phyloP scores from a whole-genome alignment of 2,797 vertebrate species.

The Gymnopithys bicolor region DNA sequence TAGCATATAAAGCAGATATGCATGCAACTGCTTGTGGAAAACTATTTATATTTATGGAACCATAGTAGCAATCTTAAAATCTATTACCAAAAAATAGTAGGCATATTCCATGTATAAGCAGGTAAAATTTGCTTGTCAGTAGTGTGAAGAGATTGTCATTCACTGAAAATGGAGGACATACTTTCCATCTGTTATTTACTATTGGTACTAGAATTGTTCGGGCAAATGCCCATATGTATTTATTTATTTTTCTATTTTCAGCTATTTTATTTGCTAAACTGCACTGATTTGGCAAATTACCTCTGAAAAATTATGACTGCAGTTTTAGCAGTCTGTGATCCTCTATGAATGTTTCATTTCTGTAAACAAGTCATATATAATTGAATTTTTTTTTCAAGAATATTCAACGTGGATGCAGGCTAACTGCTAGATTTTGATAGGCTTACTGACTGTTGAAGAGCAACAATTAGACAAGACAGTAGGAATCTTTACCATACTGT shows the following conservation, averaged over 20 bases:
- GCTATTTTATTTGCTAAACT: background rate
- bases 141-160: background rate
- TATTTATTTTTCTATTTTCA: slow-evolving; percentile 16
- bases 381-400: background rate
- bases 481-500: background rate
- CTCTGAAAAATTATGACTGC: background rate
- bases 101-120: background rate
- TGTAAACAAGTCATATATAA: background rate
- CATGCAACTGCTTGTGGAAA: background rate
- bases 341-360: background rate
- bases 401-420: background rate
- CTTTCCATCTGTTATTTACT: slow-evolving; percentile 37
- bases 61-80: background rate
- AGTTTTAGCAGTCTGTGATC: background rate
- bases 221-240: background rate
- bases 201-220: background rate
- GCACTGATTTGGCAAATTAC: background rate
- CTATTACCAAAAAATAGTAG: background rate
- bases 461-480: background rate
- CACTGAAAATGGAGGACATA: background rate
- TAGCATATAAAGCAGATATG: background rate
- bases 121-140: background rate
- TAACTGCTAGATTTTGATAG: background rate
- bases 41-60: background rate
- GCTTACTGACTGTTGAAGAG: background rate